A percentile compares a stretch with the other conserved stretches of the same genome.
phyloP scores from a whole-genome alignment of 2,797 vertebrate genomes.

The Gephyroberyx darwinii region DNA sequence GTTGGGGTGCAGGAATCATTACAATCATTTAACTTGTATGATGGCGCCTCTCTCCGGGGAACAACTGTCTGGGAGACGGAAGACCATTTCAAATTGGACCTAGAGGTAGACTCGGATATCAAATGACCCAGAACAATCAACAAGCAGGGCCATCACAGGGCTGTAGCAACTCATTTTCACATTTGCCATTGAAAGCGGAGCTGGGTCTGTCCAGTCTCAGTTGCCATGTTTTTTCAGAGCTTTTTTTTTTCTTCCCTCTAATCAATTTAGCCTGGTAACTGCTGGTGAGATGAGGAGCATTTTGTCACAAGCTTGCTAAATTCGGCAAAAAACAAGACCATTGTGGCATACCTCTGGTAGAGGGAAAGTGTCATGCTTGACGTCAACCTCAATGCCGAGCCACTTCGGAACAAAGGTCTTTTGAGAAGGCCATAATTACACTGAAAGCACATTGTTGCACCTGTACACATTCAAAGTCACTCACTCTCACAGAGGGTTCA shows the following conservation, averaged over 20 bases:
- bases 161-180: conserved; percentile 1
- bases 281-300: too few relatives aligned
- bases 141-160: conserved; percentile 6
- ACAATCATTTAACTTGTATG: conserved; percentile 63
- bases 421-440: conserved; percentile 8
- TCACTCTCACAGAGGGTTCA: conserved; percentile 16
- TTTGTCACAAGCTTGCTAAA: too few relatives aligned
- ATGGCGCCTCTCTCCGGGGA: conserved; percentile 19
- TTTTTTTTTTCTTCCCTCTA: too few relatives aligned
- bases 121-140: conserved; percentile 40
- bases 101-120: conserved; percentile 11
- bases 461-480: neutral
- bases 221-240: neutral
- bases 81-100: conserved; percentile 36
- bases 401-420: conserved; percentile 24
- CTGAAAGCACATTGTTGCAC: neutral
- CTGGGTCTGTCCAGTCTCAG: conserved; percentile 4
- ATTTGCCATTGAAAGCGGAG: conserved; percentile 20
- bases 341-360: too few relatives aligned
- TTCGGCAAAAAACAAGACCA: too few relatives aligned
- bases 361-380: conserved; percentile 14
- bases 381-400: neutral
- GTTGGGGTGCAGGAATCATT: conserved; percentile 54
- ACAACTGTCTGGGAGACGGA: conserved; percentile 31
- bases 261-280: too few relatives aligned